These are phyloP conservation scores for Martes flavigula DNA, from an alignment of 2,797 vertebrate species.

Conservation along the genomic window DNA sequence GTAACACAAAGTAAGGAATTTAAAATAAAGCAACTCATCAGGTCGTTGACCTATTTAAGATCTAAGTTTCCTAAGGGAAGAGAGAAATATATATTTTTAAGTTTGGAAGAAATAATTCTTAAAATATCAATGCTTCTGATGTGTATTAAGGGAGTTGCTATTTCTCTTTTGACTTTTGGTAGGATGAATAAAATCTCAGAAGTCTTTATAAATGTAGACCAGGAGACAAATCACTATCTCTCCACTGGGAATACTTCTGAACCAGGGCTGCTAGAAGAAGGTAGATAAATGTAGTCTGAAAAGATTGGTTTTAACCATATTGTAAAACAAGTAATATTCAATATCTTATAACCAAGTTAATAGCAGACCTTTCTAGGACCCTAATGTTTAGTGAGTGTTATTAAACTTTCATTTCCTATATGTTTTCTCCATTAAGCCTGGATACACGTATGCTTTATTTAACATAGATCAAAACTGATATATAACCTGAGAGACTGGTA, in stretches of 20 bases:
- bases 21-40: slow-evolving; percentile 33
- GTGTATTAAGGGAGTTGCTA: background rate
- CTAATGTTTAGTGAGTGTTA: slow-evolving; percentile 44
- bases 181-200: slow-evolving; percentile 42
- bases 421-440: slow-evolving; percentile 46
- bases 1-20: background rate
- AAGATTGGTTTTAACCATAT: slow-evolving; percentile 10
- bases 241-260: slow-evolving; percentile 9
- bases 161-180: slow-evolving; percentile 34
- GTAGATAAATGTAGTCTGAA: slow-evolving; percentile 11
- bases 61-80: background rate
- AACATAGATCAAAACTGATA: slow-evolving; percentile 60
- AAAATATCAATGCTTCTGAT: slow-evolving; percentile 6
- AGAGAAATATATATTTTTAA: background rate
- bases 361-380: slow-evolving; percentile 40
- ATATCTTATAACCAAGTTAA: slow-evolving; percentile 57
- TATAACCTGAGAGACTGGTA: slow-evolving; percentile 41
- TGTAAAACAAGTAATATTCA: slow-evolving; percentile 56
- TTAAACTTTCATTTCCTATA: slow-evolving; percentile 60
- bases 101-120: slow-evolving; percentile 24
- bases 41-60: slow-evolving; percentile 17
- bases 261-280: background rate
- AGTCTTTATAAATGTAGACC: slow-evolving; percentile 32
- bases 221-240: background rate
- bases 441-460: slow-evolving; percentile 58